Conservation (phyloP, 1,140 invertebrate species). For the Dendroctonus valens region DNA sequence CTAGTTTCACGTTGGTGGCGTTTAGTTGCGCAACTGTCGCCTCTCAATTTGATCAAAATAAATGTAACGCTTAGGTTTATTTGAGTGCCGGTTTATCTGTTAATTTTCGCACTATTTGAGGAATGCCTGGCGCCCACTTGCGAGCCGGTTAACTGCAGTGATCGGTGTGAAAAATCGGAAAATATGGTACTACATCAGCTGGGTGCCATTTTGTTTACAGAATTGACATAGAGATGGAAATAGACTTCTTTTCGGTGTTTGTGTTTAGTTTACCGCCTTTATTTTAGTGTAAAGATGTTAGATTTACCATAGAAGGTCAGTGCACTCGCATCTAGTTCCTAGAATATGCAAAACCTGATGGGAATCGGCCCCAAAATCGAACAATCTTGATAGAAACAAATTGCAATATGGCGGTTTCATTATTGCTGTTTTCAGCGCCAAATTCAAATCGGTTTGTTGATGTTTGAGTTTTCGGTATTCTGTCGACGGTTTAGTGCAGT, state of each 20-base stretch:
- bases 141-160: background rate
- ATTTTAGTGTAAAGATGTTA: constrained; percentile 33
- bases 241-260: constrained; percentile 40
- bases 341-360: too few species aligned
- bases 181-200: constrained; percentile 44
- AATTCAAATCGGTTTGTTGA: constrained; percentile 29
- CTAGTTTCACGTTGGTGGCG: constrained; percentile 31
- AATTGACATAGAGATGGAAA: constrained; percentile 46
- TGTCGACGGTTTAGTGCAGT: too few species aligned
- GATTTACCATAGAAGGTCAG: constrained; percentile 30
- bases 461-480: too few species aligned
- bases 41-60: constrained; percentile 22
- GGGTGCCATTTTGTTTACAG: constrained; percentile 47
- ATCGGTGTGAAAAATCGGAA: constrained; percentile 19
- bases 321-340: background rate
- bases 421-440: constrained; percentile 41
- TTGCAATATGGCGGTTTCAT: constrained; percentile 37
- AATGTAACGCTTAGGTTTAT: constrained; percentile 10
- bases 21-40: constrained; percentile 34
- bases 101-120: background rate
- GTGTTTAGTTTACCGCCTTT: constrained; percentile 30
- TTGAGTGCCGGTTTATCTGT: background rate
- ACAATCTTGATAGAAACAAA: background rate
- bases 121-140: background rate
- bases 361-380: too few species aligned